Evolutionary conservation across 2,113 vertebrate species (phyloP).

Genomic region (Eidolon helvum): DNA sequence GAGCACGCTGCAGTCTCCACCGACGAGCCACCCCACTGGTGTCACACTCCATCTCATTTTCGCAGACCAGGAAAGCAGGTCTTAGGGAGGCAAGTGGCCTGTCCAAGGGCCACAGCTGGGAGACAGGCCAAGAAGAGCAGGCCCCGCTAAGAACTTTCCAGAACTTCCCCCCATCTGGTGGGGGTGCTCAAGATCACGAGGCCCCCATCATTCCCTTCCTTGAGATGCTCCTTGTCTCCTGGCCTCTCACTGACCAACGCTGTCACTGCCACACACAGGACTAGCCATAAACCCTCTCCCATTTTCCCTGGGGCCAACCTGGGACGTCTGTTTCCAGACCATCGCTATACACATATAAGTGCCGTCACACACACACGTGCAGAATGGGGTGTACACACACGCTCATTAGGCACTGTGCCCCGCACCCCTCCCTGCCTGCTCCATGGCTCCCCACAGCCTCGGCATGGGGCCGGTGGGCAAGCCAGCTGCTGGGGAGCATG

Average conservation of each 20-base stretch:
- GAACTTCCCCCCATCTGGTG: neutral
- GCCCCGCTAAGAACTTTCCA: neutral
- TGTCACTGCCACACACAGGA: neutral
- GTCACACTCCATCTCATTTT: neutral
- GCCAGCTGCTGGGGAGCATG: neutral
- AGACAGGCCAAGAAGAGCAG: neutral
- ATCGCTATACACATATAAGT: neutral
- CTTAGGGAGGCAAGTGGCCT: neutral
- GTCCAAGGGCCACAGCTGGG: neutral
- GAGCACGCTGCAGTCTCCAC: neutral
- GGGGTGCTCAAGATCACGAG: neutral
- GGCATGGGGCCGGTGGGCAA: too few species aligned
- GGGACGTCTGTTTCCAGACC: neutral
- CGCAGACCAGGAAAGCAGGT: neutral
- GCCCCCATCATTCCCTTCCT: too few species aligned
- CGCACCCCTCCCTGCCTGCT: neutral
- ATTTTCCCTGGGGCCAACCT: neutral
- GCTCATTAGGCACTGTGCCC: too few species aligned
- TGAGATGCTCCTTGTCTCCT: neutral
- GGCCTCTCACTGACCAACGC: neutral
- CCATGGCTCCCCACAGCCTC: neutral
- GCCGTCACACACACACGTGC: rapidly evolving
- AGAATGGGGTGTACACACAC: neutral
- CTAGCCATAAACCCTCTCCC: neutral
- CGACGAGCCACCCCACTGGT: rapidly evolving